Evolutionary conservation across 2,113 vertebrate genomes (phyloP).

Genomic region (Psittacara wagleri): DNA sequence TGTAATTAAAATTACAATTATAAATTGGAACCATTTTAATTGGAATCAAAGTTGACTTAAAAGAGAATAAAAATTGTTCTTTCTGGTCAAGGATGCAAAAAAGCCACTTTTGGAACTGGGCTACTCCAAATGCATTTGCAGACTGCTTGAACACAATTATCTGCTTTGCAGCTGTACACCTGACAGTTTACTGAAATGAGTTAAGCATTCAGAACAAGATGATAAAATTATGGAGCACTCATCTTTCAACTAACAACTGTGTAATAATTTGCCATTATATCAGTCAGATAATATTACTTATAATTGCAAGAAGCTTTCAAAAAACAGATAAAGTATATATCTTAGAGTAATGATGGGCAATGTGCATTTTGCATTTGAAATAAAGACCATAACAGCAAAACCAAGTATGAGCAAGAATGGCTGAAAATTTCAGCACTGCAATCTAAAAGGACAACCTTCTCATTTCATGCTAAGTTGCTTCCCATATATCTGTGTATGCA

Average conservation of each 20-base stretch:
- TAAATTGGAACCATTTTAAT: not conserved
- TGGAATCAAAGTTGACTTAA: not conserved
- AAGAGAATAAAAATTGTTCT: not conserved
- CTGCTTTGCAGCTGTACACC: not conserved
- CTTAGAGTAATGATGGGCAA: not conserved
- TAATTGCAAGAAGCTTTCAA: not conserved
- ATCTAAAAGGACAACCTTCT: not conserved
- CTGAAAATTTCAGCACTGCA: not conserved
- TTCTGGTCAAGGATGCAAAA: not conserved
- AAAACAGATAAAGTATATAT: not conserved
- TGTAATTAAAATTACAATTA: not conserved
- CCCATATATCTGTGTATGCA: not conserved
- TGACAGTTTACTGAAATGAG: not conserved
- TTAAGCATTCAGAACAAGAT: not conserved
- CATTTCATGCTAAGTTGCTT: not conserved
- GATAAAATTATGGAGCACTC: slow-evolving; percentile 7
- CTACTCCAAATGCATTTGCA: slow-evolving; percentile 13
- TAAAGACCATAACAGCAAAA: not conserved
- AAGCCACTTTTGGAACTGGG: not conserved
- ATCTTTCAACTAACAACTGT: not conserved
- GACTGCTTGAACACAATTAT: slow-evolving; percentile 11
- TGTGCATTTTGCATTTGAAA: not conserved
- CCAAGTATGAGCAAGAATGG: not conserved
- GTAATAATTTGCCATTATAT: not conserved
- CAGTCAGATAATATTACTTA: not conserved